Percentiles rank a stretch among this genome's conserved stretches.
Conservation (phyloP, 2,797 vertebrate genomes). For the Pachyuromys duprasi region DNA sequence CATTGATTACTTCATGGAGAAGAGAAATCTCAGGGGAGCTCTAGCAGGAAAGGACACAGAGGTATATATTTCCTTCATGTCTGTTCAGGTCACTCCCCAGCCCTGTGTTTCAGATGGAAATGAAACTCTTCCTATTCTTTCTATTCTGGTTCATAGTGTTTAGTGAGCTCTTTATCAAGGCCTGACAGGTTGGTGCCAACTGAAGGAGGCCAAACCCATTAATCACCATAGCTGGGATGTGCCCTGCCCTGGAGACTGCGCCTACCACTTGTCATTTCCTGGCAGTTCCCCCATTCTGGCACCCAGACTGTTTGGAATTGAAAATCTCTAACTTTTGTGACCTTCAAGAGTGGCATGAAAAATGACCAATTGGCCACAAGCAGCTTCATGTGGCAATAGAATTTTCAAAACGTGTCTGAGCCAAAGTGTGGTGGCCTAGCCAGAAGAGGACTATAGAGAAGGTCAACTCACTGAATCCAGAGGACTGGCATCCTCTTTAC, state of each 20-base stretch:
- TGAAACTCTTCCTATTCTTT: constrained; percentile 11
- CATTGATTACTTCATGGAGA: not conserved
- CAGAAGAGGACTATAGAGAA: not conserved
- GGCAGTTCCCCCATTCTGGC: not conserved
- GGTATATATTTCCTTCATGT: not conserved
- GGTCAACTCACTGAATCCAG: not conserved
- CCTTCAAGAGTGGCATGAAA: constrained; percentile 48
- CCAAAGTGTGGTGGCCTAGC: not conserved
- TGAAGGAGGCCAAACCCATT: not conserved
- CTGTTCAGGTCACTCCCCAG: not conserved
- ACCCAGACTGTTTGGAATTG: not conserved
- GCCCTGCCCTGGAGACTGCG: not conserved
- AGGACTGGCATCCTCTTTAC: not conserved
- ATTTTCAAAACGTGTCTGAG: constrained; percentile 3
- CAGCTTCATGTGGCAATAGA: not conserved
- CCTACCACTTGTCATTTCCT: constrained; percentile 60
- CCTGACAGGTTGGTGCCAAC: constrained; percentile 52
- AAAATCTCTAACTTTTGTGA: constrained; percentile 63
- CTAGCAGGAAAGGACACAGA: constrained; percentile 10
- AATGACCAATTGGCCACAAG: not conserved
- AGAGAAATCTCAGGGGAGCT: not conserved
- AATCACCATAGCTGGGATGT: constrained; percentile 28
- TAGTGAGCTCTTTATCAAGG: constrained; percentile 64
- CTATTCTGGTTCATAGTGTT: constrained; percentile 33
- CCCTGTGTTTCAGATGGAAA: not conserved